phyloP scores from a whole-genome alignment of 2,113 vertebrate species.

The Petromus typicus region DNA sequence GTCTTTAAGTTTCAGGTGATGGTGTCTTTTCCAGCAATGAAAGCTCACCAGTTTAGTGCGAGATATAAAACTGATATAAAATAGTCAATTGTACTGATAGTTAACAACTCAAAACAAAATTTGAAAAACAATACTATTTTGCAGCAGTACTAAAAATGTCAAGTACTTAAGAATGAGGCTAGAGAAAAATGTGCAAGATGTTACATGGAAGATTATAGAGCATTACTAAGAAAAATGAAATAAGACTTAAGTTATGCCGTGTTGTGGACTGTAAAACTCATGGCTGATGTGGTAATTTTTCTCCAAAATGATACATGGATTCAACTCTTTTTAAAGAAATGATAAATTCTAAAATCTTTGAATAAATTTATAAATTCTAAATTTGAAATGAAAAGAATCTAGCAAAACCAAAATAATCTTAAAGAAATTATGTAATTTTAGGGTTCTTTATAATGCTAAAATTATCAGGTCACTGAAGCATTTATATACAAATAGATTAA shows the following conservation, averaged over 20 bases:
- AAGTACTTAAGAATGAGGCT: not conserved
- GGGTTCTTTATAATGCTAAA: not conserved
- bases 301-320: not conserved
- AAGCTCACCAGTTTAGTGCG: not conserved
- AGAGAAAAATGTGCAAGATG: not conserved
- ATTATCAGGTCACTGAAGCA: not conserved
- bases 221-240: not conserved
- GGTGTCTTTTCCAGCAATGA: not conserved
- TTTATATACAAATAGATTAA: not conserved
- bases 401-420: not conserved
- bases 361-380: constrained; percentile 24
- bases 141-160: not conserved
- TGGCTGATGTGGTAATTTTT: not conserved
- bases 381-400: constrained; percentile 22
- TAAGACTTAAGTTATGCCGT: not conserved
- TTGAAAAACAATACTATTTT: not conserved
- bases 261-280: not conserved
- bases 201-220: not conserved
- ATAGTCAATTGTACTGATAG: not conserved
- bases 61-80: not conserved
- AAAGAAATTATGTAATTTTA: not conserved
- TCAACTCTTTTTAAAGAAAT: not conserved
- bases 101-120: constrained; percentile 33
- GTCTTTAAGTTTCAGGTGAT: not conserved
- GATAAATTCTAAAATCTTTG: not conserved